A percentile compares a stretch with the other conserved stretches of the same genome.
These are phyloP conservation scores for Caenorhabditis becei DNA, from an alignment of 2,888 invertebrate species.

Conservation along the genomic window DNA sequence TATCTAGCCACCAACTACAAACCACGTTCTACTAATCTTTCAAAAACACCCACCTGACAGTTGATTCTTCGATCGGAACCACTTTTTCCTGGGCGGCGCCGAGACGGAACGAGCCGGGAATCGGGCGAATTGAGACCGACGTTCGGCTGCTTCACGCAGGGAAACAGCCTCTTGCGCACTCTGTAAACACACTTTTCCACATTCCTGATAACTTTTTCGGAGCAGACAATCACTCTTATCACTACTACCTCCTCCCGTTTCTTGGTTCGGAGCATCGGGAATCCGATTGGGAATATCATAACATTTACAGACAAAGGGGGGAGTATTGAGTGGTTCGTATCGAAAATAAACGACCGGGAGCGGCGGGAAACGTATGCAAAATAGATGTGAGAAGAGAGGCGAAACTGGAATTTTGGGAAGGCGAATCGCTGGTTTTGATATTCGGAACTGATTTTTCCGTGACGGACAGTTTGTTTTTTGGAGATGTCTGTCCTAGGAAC, in stretches of 20 bases:
- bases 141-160: constrained; percentile 65
- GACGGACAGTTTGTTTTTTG: constrained; percentile 3
- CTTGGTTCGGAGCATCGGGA: constrained; percentile 40
- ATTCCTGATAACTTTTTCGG: background rate
- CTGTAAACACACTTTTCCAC: constrained; percentile 34
- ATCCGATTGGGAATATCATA: constrained; percentile 62
- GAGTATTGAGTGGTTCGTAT: constrained; percentile 19
- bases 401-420: constrained; percentile 37
- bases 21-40: background rate
- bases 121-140: constrained; percentile 65
- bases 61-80: constrained; percentile 63
- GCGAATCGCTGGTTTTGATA: constrained; percentile 11
- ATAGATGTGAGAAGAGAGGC: constrained; percentile 26
- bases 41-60: constrained; percentile 23
- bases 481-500: constrained; percentile 29
- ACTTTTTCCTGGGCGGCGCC: constrained; percentile 68
- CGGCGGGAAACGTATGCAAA: constrained; percentile 43
- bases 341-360: constrained; percentile 20
- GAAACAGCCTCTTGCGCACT: constrained; percentile 63
- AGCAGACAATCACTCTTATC: background rate
- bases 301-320: constrained; percentile 16
- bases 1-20: no score
- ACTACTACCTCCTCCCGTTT: constrained; percentile 32
- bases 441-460: constrained; percentile 14
- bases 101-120: constrained; percentile 65